Percentiles rank a stretch among this genome's conserved stretches.
These are phyloP conservation scores for Phodopus roborovskii DNA, from an alignment of 2,113 vertebrate genomes.

Conservation along the genomic window DNA sequence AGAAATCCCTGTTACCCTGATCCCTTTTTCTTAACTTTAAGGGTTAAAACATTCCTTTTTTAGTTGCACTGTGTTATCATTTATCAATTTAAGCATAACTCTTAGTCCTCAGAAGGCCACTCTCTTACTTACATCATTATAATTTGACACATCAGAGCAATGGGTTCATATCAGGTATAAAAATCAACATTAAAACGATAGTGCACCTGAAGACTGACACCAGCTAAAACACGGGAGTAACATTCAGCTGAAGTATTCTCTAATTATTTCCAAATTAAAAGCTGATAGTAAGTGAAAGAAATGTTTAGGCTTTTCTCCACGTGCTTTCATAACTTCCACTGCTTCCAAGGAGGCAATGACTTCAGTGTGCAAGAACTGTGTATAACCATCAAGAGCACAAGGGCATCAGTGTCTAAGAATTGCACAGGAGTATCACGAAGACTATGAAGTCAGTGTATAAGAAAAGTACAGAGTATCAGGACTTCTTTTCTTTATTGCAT, in stretches of 20 bases:
- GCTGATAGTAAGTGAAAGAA: background rate
- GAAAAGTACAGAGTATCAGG: background rate
- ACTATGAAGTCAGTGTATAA: background rate
- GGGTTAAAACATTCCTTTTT: conserved; percentile 69
- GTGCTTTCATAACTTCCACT: conserved; percentile 1
- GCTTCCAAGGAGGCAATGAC: conserved; percentile 11
- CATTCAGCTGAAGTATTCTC: background rate
- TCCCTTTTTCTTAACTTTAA: conserved; percentile 73
- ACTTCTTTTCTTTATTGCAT: background rate
- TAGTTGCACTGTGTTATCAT: conserved; percentile 66
- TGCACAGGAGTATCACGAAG: too few relatives aligned
- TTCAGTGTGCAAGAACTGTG: background rate
- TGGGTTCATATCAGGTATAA: conserved; percentile 63
- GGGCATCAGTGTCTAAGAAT: fast-evolving
- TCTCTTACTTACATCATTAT: conserved; percentile 64
- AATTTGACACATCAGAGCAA: conserved; percentile 60
- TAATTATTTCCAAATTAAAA: conserved; percentile 56
- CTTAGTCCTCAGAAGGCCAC: conserved; percentile 69
- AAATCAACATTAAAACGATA: conserved; percentile 51
- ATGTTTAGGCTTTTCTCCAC: background rate
- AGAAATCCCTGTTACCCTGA: conserved; percentile 47
- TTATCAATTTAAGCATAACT: conserved; percentile 40
- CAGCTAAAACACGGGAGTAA: background rate
- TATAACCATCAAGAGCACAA: background rate
- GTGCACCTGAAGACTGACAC: background rate